Conservation (phyloP, 2,888 invertebrate genomes). For the Melipona bicolor region DNA sequence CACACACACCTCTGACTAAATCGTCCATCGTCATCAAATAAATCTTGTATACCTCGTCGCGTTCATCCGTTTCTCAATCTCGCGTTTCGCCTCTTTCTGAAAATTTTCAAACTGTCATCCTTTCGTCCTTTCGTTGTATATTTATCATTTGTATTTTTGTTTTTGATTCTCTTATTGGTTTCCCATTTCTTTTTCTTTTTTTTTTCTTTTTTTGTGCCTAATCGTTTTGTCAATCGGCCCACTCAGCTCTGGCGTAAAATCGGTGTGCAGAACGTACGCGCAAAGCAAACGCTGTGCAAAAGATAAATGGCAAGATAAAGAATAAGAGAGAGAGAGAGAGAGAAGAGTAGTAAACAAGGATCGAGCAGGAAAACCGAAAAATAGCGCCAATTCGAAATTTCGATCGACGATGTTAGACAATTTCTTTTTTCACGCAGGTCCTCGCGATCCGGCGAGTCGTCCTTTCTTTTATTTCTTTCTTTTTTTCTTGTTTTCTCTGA, state of each 20-base stretch:
- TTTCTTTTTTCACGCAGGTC: constrained; percentile 9
- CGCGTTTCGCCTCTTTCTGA: not conserved
- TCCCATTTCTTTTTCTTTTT: not conserved
- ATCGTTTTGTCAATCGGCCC: constrained; percentile 38
- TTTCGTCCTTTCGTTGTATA: not conserved
- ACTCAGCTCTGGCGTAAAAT: constrained; percentile 46
- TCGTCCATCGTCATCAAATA: not conserved
- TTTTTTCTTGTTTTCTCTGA: not conserved
- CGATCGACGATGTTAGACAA: constrained; percentile 39
- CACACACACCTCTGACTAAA: not conserved
- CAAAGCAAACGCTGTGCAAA: constrained; percentile 20
- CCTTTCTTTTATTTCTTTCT: not conserved
- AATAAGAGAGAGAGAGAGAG: not conserved
- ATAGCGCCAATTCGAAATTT: constrained; percentile 22
- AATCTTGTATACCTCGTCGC: not conserved
- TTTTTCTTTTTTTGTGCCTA: not conserved
- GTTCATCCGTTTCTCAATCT: not conserved
- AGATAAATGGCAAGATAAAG: constrained; percentile 9
- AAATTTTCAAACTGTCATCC: not conserved
- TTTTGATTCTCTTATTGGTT: not conserved
- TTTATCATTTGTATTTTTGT: not conserved
- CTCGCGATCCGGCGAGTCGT: constrained; percentile 32
- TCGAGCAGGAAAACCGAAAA: constrained; percentile 10
- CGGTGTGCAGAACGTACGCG: constrained; percentile 28
- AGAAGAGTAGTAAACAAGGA: not conserved